phyloP scores from a whole-genome alignment of 2,888 invertebrate genomes.

The Leucoptera coffeella region DNA sequence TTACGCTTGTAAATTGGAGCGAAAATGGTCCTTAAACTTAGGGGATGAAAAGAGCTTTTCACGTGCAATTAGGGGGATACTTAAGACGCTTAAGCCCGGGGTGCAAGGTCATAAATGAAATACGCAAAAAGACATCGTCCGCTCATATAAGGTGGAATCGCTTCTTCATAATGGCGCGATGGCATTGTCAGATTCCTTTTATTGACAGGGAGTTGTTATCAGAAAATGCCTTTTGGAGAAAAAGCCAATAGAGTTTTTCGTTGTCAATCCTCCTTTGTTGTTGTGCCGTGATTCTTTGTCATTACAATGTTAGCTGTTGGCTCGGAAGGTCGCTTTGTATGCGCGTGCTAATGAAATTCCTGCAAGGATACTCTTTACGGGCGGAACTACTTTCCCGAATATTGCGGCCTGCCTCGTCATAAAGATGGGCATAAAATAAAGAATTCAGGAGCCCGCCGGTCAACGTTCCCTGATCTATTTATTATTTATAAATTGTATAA shows the following conservation, averaged over 20 bases:
- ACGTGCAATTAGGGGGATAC: too few relatives aligned
- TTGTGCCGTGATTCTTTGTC: too few relatives aligned
- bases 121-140: constrained; percentile 17
- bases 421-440: constrained; percentile 21
- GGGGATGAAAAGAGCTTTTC: too few relatives aligned
- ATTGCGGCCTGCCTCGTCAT: too few relatives aligned
- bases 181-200: constrained; percentile 23
- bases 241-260: not conserved
- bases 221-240: not conserved
- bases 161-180: constrained; percentile 29
- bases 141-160: constrained; percentile 26
- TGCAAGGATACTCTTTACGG: too few relatives aligned
- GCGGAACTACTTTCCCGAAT: too few relatives aligned
- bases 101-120: constrained; percentile 15
- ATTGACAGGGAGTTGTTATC: constrained; percentile 8
- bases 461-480: constrained; percentile 14
- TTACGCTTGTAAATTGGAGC: too few relatives aligned
- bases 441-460: constrained; percentile 8
- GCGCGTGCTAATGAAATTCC: too few relatives aligned
- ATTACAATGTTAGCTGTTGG: too few relatives aligned
- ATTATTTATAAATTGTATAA: constrained; percentile 52
- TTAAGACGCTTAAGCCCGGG: too few relatives aligned
- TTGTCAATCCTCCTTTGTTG: constrained; percentile 16
- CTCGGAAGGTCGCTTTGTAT: too few relatives aligned
- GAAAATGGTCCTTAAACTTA: too few relatives aligned